These are phyloP conservation scores for Macrobrachium nipponense DNA, from an alignment of 1,140 invertebrate genomes.

Conservation along the genomic window DNA sequence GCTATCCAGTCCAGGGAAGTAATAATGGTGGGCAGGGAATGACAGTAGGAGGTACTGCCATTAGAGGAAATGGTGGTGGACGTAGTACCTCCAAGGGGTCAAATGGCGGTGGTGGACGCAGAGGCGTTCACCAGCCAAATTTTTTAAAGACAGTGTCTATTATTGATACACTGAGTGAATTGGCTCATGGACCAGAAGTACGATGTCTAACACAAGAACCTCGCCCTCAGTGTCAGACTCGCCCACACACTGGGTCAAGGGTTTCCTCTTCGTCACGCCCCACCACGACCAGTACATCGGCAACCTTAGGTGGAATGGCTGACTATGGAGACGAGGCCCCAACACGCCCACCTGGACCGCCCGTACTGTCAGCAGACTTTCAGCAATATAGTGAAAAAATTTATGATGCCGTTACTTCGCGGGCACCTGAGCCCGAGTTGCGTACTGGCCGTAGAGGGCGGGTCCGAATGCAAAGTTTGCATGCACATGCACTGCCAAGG, in stretches of 20 bases:
- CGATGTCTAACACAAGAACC: constrained; percentile 51
- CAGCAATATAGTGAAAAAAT: constrained; percentile 61
- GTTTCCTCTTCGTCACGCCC: constrained; percentile 23
- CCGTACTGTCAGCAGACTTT: constrained; percentile 56
- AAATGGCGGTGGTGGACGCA: constrained; percentile 22
- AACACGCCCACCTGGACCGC: constrained; percentile 49
- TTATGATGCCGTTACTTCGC: constrained; percentile 61
- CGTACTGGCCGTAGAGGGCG: neutral
- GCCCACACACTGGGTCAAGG: constrained; percentile 41
- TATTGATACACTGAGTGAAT: constrained; percentile 48
- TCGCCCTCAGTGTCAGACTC: constrained; percentile 25
- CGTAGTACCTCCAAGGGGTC: constrained; percentile 15
- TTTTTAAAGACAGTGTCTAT: constrained; percentile 55
- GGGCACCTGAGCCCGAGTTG: constrained; percentile 26
- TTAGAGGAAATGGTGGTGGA: neutral
- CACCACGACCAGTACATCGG: constrained; percentile 18
- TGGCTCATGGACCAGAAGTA: constrained; percentile 49
- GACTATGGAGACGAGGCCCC: constrained; percentile 42
- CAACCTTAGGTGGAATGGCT: constrained; percentile 11
- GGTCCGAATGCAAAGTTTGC: constrained; percentile 11
- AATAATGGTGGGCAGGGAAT: constrained; percentile 23
- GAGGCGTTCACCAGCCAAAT: constrained; percentile 39
- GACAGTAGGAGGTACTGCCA: constrained; percentile 28
- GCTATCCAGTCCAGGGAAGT: neutral
- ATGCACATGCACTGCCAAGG: constrained; percentile 21